Evolutionary conservation across 1,140 invertebrate genomes (phyloP), one percentile per base, ranked within the genome.

Genomic region (Drosophila sp.): DNA sequence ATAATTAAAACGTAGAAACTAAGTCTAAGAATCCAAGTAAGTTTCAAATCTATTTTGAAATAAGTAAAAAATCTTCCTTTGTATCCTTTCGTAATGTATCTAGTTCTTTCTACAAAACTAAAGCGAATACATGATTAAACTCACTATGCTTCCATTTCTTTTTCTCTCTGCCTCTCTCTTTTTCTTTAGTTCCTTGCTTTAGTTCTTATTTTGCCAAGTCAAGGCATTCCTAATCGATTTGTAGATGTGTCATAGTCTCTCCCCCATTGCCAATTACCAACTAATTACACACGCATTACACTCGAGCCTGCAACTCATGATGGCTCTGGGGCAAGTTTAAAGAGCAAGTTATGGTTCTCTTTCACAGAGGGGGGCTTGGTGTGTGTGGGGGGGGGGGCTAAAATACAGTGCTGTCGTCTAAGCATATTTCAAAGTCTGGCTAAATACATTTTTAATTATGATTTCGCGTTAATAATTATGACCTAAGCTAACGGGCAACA

Each of bases 371-470:
- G 35, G 57, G 33, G 33, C 66, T 40, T 25, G 57, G 40, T 40
- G 62, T 11, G 70, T 40, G 60, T 47, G 40, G 38, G 60, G 56
- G 44, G 3, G 35, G 35, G 10, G 10, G n/a, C 8, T 50, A 50
- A 50, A 50, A 50, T n/a, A 50, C 44, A 50, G 44, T 50, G 23
- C 44, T 50, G 44, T 50, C 69, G 66, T 57, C 68, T 60, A 70
- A 82, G 47, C 68, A 80, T 83, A 83, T 80, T 90, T 86, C 62
- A 76, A 67, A 78, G 67, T 73, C 70, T 65, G 66, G 67, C 86
- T 90, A 90, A 90, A 90, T 90, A 90, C 80, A 90, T 73, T 90
- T 90, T 90, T 90, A 90, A 90, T 90, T 90, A 90, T 90, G 87
- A 90, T 90, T 90, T 83, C 70, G 72, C 76, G 69, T 80, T 72